Evolutionary conservation across 2,797 vertebrate genomes (phyloP).

Genomic region (Macropus fuliginosus): DNA sequence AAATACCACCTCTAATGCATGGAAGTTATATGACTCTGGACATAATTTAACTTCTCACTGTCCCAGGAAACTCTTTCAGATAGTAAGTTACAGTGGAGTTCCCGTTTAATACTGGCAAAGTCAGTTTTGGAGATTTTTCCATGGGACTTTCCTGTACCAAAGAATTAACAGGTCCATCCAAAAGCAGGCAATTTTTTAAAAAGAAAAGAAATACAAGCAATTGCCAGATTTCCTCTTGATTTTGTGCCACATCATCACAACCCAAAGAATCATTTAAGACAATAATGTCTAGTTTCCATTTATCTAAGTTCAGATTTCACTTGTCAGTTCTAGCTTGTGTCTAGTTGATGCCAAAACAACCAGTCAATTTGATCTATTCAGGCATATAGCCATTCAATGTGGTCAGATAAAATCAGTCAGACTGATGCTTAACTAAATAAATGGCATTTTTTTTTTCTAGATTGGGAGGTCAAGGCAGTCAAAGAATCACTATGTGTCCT

Average conservation of each 20-base stretch:
- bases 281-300: not conserved
- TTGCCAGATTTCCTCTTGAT: not conserved
- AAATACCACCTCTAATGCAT: not conserved
- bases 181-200: not conserved
- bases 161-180: not conserved
- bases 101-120: not conserved
- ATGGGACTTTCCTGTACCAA: not conserved
- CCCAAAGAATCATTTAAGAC: not conserved
- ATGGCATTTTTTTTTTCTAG: constrained; percentile 45
- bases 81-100: not conserved
- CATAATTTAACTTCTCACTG: not conserved
- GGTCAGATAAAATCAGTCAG: constrained; percentile 28
- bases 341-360: not conserved
- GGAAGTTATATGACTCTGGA: not conserved
- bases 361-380: not conserved
- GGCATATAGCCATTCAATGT: constrained; percentile 7
- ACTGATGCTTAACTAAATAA: constrained; percentile 47
- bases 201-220: not conserved
- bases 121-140: not conserved
- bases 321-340: constrained; percentile 6
- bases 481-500: constrained; percentile 37
- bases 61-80: not conserved
- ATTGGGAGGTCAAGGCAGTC: constrained; percentile 50
- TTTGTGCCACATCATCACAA: not conserved
- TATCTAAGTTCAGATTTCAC: constrained; percentile 30